A percentile compares a stretch with the other conserved stretches of the same genome.
These are phyloP conservation scores for Zosterops japonicus DNA, from an alignment of 2,113 vertebrate genomes.

Conservation along the genomic window DNA sequence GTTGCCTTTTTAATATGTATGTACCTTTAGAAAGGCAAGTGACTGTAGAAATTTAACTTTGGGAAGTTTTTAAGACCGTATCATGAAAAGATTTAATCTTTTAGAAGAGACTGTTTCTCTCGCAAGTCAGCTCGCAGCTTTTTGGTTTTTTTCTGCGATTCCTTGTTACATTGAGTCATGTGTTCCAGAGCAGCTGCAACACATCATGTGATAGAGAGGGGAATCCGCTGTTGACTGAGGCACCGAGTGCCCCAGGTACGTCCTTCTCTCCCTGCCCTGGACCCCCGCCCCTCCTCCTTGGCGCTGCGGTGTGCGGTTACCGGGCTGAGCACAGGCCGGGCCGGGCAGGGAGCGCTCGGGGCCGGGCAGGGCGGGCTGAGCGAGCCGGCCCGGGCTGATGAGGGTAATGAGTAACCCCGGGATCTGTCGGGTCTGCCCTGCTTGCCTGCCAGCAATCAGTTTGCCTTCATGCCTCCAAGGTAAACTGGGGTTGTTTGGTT, in stretches of 20 bases:
- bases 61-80: neutral
- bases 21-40: neutral
- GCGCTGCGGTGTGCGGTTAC: rapidly evolving
- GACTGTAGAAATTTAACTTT: neutral
- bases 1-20: neutral
- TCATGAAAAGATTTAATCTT: neutral
- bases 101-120: neutral
- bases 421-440: neutral
- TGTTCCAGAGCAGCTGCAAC: slow-evolving; percentile 36
- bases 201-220: neutral
- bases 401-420: neutral
- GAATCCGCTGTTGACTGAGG: neutral
- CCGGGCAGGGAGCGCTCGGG: rapidly evolving
- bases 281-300: neutral
- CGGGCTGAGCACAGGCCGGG: neutral
- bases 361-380: rapidly evolving
- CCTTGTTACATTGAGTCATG: neutral
- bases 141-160: neutral
- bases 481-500: neutral
- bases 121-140: neutral
- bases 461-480: neutral
- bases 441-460: neutral
- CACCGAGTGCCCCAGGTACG: neutral
- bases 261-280: neutral
- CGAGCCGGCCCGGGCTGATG: rapidly evolving